These are phyloP conservation scores for Crotalus horridus DNA, from an alignment of 2,113 vertebrate genomes.

Conservation along the genomic window DNA sequence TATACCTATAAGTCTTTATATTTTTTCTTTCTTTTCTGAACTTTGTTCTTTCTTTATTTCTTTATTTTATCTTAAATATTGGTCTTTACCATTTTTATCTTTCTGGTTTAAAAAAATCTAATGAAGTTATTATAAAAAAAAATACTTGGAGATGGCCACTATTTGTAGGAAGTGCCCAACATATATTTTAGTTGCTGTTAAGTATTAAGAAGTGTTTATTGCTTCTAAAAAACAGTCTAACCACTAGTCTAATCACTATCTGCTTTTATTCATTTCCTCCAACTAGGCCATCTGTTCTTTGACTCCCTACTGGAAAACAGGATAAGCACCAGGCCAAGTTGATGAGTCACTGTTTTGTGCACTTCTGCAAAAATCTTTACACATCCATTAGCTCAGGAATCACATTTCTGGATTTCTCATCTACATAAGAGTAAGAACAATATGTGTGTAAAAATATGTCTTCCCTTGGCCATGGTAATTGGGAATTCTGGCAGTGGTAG, in stretches of 20 bases:
- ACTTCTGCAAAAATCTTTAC: not conserved
- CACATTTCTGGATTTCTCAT: not conserved
- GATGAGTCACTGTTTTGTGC: slow-evolving; percentile 10
- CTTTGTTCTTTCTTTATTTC: not conserved
- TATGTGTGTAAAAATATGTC: not conserved
- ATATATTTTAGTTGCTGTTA: slow-evolving; percentile 9
- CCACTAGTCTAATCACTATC: slow-evolving; percentile 2
- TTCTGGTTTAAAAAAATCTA: not conserved
- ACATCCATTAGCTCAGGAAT: not conserved
- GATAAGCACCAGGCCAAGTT: not conserved
- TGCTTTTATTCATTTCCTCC: slow-evolving; percentile 14
- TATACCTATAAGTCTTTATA: not conserved
- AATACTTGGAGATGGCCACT: not conserved
- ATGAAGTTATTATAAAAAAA: not conserved
- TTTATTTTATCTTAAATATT: not conserved
- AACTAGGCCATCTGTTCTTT: slow-evolving; percentile 12
- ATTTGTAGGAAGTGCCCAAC: not conserved
- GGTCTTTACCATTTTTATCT: not conserved
- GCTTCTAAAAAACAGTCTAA: not conserved
- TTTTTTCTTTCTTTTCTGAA: not conserved
- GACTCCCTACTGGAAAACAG: slow-evolving; percentile 14
- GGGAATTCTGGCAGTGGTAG: not conserved
- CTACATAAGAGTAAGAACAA: not conserved
- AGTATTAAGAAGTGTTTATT: not conserved
- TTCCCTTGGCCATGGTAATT: not conserved